Percentiles rank a stretch among this genome's conserved stretches.
Evolutionary conservation across 2,797 vertebrate genomes (phyloP).

Genomic region (Rhyacichthys aspro): DNA sequence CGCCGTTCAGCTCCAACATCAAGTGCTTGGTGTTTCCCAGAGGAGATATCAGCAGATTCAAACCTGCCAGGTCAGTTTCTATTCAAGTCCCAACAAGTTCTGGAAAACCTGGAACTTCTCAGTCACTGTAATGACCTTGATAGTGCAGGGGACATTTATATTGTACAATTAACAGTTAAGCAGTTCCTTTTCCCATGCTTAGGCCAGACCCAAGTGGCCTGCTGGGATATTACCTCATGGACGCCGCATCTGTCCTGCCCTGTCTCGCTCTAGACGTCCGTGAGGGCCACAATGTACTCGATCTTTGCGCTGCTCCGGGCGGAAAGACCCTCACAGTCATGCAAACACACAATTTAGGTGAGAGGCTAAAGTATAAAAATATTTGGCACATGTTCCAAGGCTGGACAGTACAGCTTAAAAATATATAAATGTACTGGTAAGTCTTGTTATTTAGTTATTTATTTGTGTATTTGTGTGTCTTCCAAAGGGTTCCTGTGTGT

Average conservation of each 20-base stretch:
- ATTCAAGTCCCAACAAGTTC: background rate
- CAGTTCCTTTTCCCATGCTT: conserved; percentile 12
- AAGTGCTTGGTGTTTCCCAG: conserved; percentile 89
- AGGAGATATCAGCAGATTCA: conserved; percentile 87
- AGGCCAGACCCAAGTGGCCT: conserved; percentile 82
- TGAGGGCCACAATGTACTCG: conserved; percentile 84
- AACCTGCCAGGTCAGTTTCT: conserved; percentile 82
- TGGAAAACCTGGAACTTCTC: too few relatives aligned
- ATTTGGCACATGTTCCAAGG: too few relatives aligned
- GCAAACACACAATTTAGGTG: conserved; percentile 87
- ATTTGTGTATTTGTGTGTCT: background rate
- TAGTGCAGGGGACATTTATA: too few relatives aligned
- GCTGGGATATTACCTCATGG: conserved; percentile 91
- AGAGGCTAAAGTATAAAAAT: too few relatives aligned
- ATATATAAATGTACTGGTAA: background rate
- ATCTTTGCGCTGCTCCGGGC: conserved; percentile 94
- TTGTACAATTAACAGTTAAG: too few relatives aligned
- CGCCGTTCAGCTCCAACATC: conserved; percentile 78
- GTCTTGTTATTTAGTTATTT: background rate
- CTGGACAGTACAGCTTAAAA: too few relatives aligned
- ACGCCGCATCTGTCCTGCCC: conserved; percentile 91
- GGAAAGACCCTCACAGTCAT: conserved; percentile 91
- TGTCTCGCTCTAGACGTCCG: conserved; percentile 87
- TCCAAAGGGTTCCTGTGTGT: conserved; percentile 83
- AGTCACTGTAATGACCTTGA: background rate